phyloP scores from a whole-genome alignment of 2,113 vertebrate genomes.

The Poecile atricapillus region DNA sequence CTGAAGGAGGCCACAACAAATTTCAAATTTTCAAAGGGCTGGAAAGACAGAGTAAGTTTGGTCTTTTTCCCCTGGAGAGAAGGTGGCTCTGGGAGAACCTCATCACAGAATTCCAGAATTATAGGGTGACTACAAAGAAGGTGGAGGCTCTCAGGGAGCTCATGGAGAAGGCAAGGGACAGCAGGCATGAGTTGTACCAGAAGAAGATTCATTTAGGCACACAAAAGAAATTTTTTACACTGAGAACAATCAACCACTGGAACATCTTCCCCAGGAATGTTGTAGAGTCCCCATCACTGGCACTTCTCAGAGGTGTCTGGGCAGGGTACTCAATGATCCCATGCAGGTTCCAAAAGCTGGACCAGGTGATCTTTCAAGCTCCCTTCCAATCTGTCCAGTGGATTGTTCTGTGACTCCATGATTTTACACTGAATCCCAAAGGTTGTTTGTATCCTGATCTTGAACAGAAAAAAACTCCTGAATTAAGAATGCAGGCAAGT shows the following conservation, averaged over 20 bases:
- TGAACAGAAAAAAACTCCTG: neutral
- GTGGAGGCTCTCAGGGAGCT: neutral
- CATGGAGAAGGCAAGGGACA: neutral
- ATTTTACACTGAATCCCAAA: neutral
- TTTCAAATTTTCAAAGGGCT: neutral
- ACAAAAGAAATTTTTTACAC: neutral
- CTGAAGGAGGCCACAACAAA: neutral
- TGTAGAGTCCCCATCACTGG: neutral
- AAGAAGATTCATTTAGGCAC: neutral
- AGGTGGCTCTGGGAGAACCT: accelerated
- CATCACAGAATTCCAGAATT: neutral
- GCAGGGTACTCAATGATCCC: neutral
- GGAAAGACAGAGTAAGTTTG: neutral
- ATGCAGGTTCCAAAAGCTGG: neutral
- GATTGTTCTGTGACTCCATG: neutral
- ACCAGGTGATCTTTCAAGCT: neutral
- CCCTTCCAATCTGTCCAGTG: neutral
- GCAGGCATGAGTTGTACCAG: neutral
- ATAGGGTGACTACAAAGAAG: neutral
- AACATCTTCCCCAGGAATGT: neutral
- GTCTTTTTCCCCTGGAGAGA: neutral
- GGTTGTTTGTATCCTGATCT: neutral
- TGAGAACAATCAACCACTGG: neutral
- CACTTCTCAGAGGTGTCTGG: neutral
- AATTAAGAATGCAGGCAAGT: neutral